These are phyloP conservation scores for Diaphora mendica DNA, from an alignment of 2,888 invertebrate species.

Conservation along the genomic window DNA sequence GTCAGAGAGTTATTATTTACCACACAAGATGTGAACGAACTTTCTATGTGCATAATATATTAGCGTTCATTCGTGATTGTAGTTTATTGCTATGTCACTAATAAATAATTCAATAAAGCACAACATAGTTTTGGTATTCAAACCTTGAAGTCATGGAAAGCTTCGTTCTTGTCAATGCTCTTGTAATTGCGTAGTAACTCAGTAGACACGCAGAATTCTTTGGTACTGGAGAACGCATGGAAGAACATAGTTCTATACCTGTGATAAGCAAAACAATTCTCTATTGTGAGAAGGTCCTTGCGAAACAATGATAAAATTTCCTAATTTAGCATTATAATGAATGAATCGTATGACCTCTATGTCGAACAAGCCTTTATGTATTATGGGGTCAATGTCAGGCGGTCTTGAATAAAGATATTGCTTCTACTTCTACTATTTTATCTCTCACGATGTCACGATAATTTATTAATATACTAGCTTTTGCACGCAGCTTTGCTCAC, in stretches of 20 bases:
- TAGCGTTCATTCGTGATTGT: constrained; percentile 20
- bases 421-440: constrained; percentile 10
- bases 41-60: constrained; percentile 18
- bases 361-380: constrained; percentile 49
- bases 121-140: constrained; percentile 39
- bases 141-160: constrained; percentile 91
- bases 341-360: constrained; percentile 49
- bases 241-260: constrained; percentile 91
- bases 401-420: constrained; percentile 17
- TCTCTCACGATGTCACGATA: constrained; percentile 10
- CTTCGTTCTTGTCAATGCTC: constrained; percentile 88
- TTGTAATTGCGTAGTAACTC: constrained; percentile 91
- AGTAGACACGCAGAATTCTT: constrained; percentile 92
- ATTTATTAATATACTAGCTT: constrained; percentile 9
- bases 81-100: constrained; percentile 27
- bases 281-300: constrained; percentile 35
- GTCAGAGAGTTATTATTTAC: background rate
- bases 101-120: constrained; percentile 40
- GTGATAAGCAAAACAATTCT: constrained; percentile 41
- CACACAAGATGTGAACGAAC: constrained; percentile 19
- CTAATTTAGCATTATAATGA: constrained; percentile 34
- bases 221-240: constrained; percentile 93
- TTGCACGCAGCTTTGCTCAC: no score
- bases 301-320: constrained; percentile 39
- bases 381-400: constrained; percentile 65